These are phyloP conservation scores for Poecilia latipinna DNA, from an alignment of 2,113 vertebrate genomes.

Conservation along the genomic window DNA sequence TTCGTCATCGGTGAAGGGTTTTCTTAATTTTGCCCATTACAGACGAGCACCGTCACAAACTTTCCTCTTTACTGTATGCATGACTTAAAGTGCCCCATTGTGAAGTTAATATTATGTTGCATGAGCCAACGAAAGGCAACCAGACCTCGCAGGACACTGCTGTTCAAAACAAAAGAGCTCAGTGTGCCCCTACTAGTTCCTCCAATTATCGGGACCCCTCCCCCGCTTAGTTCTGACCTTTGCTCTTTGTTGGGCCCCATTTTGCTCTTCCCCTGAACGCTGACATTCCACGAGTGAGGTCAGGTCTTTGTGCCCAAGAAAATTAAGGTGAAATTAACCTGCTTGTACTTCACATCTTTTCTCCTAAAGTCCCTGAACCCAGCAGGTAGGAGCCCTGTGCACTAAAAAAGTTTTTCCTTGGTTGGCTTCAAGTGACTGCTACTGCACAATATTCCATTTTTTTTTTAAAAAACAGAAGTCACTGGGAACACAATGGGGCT, in stretches of 20 bases:
- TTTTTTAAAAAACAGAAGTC: slow-evolving; percentile 22
- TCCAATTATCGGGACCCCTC: slow-evolving; percentile 76
- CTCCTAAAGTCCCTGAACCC: slow-evolving; percentile 12
- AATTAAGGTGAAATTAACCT: slow-evolving; percentile 59
- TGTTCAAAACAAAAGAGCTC: slow-evolving; percentile 85
- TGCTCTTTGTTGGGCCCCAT: slow-evolving; percentile 72
- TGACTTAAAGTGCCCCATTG: slow-evolving; percentile 23
- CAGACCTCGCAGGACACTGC: slow-evolving; percentile 76
- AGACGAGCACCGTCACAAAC: neutral
- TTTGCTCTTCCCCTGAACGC: slow-evolving; percentile 50
- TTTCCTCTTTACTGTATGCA: slow-evolving; percentile 16
- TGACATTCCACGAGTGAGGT: slow-evolving; percentile 79
- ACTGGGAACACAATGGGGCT: slow-evolving; percentile 50
- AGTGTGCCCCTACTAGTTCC: slow-evolving; percentile 74
- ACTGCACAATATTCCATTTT: slow-evolving; percentile 25
- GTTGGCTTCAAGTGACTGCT: neutral
- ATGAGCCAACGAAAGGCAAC: slow-evolving; percentile 68
- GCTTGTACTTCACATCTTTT: slow-evolving; percentile 37
- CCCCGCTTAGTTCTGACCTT: slow-evolving; percentile 77
- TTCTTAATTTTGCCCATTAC: slow-evolving; percentile 31
- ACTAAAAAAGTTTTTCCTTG: slow-evolving; percentile 2
- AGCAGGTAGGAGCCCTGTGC: slow-evolving; percentile 11
- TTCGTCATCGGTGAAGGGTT: slow-evolving; percentile 4
- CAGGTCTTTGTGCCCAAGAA: slow-evolving; percentile 64
- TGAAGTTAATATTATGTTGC: slow-evolving; percentile 64